Evolutionary conservation across 1,140 invertebrate species (phyloP).

Genomic region (Drosophila arizonae): DNA sequence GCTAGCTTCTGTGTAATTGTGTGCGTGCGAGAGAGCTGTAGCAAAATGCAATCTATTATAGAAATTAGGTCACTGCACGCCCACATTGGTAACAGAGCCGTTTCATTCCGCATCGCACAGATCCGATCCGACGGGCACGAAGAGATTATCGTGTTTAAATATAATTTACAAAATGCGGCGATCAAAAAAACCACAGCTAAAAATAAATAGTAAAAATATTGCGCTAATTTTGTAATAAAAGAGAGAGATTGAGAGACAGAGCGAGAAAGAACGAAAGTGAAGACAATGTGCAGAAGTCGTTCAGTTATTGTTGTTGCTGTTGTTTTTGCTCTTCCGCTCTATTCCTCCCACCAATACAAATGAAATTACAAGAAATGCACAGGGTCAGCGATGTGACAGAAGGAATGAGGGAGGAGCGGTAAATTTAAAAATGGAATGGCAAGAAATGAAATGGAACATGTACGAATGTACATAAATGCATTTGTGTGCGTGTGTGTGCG

Average conservation of each 20-base stretch:
- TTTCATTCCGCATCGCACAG: slow-evolving; percentile 8
- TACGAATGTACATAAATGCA: neutral
- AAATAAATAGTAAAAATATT: slow-evolving; percentile 68
- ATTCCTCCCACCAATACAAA: slow-evolving; percentile 19
- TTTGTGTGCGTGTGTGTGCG: neutral
- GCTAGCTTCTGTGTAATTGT: neutral
- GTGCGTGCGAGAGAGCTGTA: slow-evolving; percentile 20
- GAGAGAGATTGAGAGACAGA: neutral
- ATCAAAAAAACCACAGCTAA: slow-evolving; percentile 61
- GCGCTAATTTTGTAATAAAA: slow-evolving; percentile 70
- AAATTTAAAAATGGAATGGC: slow-evolving; percentile 39
- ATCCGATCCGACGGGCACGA: slow-evolving; percentile 40
- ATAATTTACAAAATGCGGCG: slow-evolving; percentile 70
- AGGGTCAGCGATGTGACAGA: slow-evolving; percentile 49
- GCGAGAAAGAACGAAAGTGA: slow-evolving; percentile 1
- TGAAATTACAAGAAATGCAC: slow-evolving; percentile 52
- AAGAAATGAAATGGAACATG: slow-evolving; percentile 25
- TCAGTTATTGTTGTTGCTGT: slow-evolving; percentile 1
- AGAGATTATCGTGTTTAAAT: slow-evolving; percentile 63
- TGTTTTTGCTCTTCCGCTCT: neutral
- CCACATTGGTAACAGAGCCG: slow-evolving; percentile 68
- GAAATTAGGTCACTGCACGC: slow-evolving; percentile 78
- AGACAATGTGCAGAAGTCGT: slow-evolving; percentile 14
- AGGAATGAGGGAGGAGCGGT: neutral
- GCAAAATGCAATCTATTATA: slow-evolving; percentile 79